Conservation (phyloP, 2,113 vertebrate species). For the Myotis brandtii region DNA sequence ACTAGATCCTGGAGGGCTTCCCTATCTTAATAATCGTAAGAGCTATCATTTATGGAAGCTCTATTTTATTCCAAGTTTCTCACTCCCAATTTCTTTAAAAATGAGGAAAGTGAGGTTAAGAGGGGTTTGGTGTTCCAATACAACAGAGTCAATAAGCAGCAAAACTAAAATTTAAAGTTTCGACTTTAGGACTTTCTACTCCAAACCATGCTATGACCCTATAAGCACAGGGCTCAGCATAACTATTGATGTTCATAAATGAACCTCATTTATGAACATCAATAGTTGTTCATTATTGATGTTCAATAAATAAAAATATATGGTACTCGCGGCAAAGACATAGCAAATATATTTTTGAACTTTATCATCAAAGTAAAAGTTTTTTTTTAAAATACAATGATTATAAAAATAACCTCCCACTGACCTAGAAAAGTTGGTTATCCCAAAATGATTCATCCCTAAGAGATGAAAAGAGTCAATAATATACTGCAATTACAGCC, state of each 20-base stretch:
- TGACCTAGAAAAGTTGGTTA: conserved; percentile 45
- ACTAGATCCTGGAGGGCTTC: not conserved
- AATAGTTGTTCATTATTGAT: too few relatives aligned
- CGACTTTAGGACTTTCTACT: not conserved
- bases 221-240: not conserved
- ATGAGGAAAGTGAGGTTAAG: not conserved
- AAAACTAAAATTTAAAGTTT: not conserved
- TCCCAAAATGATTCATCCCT: conserved; percentile 32
- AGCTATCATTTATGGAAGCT: not conserved
- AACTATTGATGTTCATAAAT: not conserved
- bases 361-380: conserved; percentile 8
- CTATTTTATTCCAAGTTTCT: not conserved
- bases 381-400: not conserved
- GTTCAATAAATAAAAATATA: conserved; percentile 7
- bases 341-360: not conserved
- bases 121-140: not conserved
- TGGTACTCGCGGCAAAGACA: not conserved
- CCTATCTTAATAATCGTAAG: not conserved
- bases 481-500: not conserved
- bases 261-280: too few relatives aligned
- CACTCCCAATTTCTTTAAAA: conserved; percentile 32
- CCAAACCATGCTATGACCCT: not conserved
- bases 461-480: not conserved
- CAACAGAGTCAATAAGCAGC: not conserved
- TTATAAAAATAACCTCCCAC: not conserved